Evolutionary conservation across 1,140 invertebrate species (phyloP), one percentile per base, ranked within the genome.

Genomic region (Heliconius melpomene): DNA sequence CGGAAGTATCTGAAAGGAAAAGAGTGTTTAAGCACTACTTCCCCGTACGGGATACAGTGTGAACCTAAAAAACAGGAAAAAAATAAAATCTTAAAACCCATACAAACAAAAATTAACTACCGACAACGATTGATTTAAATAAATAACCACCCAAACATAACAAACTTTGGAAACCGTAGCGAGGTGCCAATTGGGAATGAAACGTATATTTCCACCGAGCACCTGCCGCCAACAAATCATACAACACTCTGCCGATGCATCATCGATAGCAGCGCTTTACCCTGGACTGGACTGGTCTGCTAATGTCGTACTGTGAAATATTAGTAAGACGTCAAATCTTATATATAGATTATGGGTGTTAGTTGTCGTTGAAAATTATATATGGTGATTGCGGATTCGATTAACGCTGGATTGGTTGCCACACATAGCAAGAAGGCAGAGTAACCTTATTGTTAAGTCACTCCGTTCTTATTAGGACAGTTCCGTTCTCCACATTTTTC

Each of bases 181-280:
- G 83, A 91, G 88, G 88, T 90, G 91, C 91, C 91, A 88, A 93
- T 93, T 86, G 89, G 84, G 84, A 88, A 84, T 80, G 88, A 88
- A 91, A 90, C 88, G 82, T 84, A 75, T 93, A 93, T 93, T 92
- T 93, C 84, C 84, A 89, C 80, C 83, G 75, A 50, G 84, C 91
- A 93, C 91, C 91, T 93, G 91, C 84, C 74, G 18, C 57, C 26
- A 80, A 91, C 89, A 89, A 91, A 93, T 93, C 91, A 93, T 90
- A 54, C 72, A 50, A 29, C 75, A 57, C 81, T 72, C 66, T 52
- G 79, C 80, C 85, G 87, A 89, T 90, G 85, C 85, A 87, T 90
- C 88, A 90, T 91, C 87, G 82, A 87, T 85, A 83, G 50, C 60
- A 23, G 9, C 60, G n/a, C 23, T 13, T 66, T 66, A 66, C 60